Conservation (phyloP, 2,888 invertebrate genomes). For the Scrobipalpa costella region DNA sequence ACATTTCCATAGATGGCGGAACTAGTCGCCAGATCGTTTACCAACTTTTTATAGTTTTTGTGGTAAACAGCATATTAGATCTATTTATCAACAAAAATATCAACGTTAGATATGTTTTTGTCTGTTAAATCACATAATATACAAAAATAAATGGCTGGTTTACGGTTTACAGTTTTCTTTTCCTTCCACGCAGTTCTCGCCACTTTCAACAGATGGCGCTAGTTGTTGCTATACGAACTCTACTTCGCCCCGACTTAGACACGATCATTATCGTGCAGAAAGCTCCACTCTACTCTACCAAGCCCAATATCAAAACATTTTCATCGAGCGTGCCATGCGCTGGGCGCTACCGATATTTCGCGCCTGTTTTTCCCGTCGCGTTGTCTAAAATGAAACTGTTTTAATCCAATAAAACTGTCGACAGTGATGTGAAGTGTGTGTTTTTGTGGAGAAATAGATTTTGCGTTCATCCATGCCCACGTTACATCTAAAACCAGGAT, state of each 20-base stretch:
- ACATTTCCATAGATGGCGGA: slow-evolving; percentile 41
- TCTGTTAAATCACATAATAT: neutral
- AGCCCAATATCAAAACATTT: slow-evolving; percentile 68
- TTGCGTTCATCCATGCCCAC: slow-evolving; percentile 67
- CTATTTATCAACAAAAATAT: neutral
- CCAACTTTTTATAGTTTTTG: neutral
- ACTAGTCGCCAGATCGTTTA: neutral
- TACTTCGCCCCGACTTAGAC: slow-evolving; percentile 23
- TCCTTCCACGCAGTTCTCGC: neutral
- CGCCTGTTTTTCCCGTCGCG: slow-evolving; percentile 58
- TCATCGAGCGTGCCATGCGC: slow-evolving; percentile 62
- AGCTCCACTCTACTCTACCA: slow-evolving; percentile 32
- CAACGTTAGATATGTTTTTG: neutral
- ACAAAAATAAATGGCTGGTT: neutral
- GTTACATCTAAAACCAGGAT: slow-evolving; percentile 75
- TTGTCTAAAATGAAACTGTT: slow-evolving; percentile 40
- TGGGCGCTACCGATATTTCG: slow-evolving; percentile 62
- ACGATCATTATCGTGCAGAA: slow-evolving; percentile 59
- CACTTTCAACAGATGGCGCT: slow-evolving; percentile 48
- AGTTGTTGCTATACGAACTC: slow-evolving; percentile 27
- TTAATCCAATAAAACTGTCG: slow-evolving; percentile 38
- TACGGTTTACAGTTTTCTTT: neutral
- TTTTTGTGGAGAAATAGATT: slow-evolving; percentile 30
- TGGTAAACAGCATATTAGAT: neutral
- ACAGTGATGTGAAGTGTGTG: slow-evolving; percentile 60